Evolutionary conservation across 2,797 vertebrate genomes (phyloP), one percentile per base, ranked within the genome.

Genomic region (Phoeniculus purpureus): DNA sequence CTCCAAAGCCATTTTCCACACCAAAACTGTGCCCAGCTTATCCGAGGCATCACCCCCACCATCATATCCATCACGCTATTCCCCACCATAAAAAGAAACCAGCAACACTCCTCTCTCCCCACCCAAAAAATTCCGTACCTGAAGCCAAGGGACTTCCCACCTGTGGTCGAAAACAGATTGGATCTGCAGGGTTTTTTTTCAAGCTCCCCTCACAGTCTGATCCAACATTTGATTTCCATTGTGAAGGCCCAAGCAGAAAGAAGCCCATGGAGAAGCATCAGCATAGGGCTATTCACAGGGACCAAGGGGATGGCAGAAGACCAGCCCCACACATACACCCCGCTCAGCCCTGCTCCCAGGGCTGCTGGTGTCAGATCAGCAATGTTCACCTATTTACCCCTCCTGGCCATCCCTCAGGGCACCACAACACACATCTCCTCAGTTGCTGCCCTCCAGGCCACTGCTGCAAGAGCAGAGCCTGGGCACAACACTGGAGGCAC

Each of bases 131-230:
- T 25, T 68, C 58, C 54, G 52, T 55, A 79, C 51, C 25, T 18
- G 25, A 87, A 74, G 70, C 51, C 61, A 56, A 89, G 31, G 64
- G 43, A 29, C 10, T 92, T 87, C 87, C 75, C 64, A n/a, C 20
- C 10, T 45, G 25, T 55, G 48, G 26, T 52, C 65, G 51, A 76
- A 68, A 76, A 59, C 37, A 7, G 9, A 66, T 21, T 47, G 56
- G 48, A 89, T 80, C 68, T 85, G 22, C 52, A 82, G 37, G 47
- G n/a, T n/a, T 34, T 89, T 91, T 40, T 76, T 76, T 26, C 21
- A 68, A 20, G 78, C 40, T 62, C 54, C 9, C 50, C 22, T 66
- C 23, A 23, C 2, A 6, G 37, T 25, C 32, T 54, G 21, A 87
- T 32, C 31, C 26, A 91, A 17, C 25, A 48, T 75, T 64, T 27